Evolutionary conservation across 2,888 invertebrate species (phyloP).

Genomic region (Ethmia dodecea): DNA sequence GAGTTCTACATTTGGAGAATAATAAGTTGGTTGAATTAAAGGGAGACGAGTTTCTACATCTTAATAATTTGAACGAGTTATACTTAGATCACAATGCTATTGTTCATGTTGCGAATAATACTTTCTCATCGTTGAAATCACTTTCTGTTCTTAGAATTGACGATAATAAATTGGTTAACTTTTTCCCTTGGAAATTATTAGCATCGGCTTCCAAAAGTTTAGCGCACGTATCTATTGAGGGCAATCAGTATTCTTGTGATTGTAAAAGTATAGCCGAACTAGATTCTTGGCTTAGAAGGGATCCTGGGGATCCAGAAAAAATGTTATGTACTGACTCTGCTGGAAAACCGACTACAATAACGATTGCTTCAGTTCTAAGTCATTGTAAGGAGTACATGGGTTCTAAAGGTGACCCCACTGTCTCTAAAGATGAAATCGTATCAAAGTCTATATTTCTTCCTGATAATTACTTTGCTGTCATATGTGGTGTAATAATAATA

Average conservation of each 20-base stretch:
- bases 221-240: constrained; percentile 84
- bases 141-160: constrained; percentile 85
- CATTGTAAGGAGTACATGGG: constrained; percentile 82
- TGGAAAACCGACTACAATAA: constrained; percentile 70
- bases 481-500: constrained; percentile 83
- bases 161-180: constrained; percentile 86
- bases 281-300: constrained; percentile 82
- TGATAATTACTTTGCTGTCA: constrained; percentile 84
- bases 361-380: constrained; percentile 72
- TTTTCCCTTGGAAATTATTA: constrained; percentile 84
- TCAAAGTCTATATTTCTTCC: constrained; percentile 81
- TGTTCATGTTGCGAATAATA: constrained; percentile 84
- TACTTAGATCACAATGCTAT: constrained; percentile 89
- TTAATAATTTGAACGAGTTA: constrained; percentile 85
- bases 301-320: constrained; percentile 82
- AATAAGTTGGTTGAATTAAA: constrained; percentile 85
- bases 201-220: constrained; percentile 78
- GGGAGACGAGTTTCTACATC: constrained; percentile 87
- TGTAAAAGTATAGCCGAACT: constrained; percentile 84
- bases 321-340: constrained; percentile 81
- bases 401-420: constrained; percentile 57
- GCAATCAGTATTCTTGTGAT: constrained; percentile 91
- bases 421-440: constrained; percentile 69
- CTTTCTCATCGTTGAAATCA: constrained; percentile 85
- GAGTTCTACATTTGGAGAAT: constrained; percentile 86